Base-by-base conservation (phyloP, 2,888 invertebrate species). In the Drosophila neoperkinsi region DNA sequence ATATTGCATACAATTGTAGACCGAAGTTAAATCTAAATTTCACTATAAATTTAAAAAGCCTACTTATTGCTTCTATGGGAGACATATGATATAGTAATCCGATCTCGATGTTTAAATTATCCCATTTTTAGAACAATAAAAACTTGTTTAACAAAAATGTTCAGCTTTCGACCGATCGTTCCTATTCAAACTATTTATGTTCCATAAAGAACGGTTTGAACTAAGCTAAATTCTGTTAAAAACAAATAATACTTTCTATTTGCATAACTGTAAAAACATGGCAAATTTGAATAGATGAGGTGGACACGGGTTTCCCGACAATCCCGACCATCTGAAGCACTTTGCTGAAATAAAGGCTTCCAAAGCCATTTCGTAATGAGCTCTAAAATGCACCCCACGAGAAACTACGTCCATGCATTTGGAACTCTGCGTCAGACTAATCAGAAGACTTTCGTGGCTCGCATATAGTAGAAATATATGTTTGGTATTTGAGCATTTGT, bases 401-500 rank as follows among this genome's bases (percentile, higher is more conserved):
- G 5, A 6, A 30, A 25, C 34, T 18, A 41, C 68, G 28, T 5
- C 73, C 30, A 49, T 77, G 77, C 1, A n/a, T 2, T 1, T 3
- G 13, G 25, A 52, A 16, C 31, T 38, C 52, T 38, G 38, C 34
- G 53, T n/a, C 56, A 43, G 57, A 74, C 81, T 83, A 83, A 81
- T 81, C 76, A 81, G 62, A 71, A 56, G 70, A 57, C 64, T 65
- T 64, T 50, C 77, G 0, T 34, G 34, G 68, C 46, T 30, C 11
- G 43, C 9, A 51, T 10, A 38, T 28, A n/a, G 38, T 28, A 7
- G 4, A 56, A 21, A 41, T 21, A 41, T 11, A 31, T 41, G 3
- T n/a, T 31, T 31, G 41, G 18, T 13, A n/a, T 51, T 52, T 62
- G 34, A 53, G 30, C 65, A 72, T 79, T 75, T 78, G 72, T 49